A percentile compares a stretch with the other conserved stretches of the same genome.
These are phyloP conservation scores for Corvus cornix DNA, from an alignment of 2,113 vertebrate species.

Conservation along the genomic window DNA sequence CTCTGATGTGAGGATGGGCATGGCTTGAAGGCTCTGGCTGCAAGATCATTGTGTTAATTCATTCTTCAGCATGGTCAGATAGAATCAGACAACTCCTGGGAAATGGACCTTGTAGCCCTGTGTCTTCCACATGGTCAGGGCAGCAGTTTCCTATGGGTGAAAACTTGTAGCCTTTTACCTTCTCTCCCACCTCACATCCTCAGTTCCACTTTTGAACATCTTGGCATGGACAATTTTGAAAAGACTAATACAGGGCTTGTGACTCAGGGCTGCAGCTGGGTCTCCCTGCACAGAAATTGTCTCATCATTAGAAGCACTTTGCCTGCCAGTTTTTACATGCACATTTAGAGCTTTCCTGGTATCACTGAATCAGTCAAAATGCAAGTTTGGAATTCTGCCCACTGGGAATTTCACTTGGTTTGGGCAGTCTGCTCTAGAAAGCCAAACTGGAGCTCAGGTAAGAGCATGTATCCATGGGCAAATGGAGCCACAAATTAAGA, in stretches of 20 bases:
- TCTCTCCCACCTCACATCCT: not conserved
- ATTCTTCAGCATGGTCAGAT: not conserved
- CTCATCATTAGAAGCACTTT: conserved; percentile 40
- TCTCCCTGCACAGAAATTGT: conserved; percentile 26
- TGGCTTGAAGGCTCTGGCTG: not conserved
- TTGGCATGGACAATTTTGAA: conserved; percentile 12
- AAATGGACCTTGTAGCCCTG: not conserved
- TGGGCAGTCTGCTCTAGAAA: not conserved
- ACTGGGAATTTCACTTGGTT: conserved; percentile 17
- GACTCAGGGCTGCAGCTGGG: conserved; percentile 23
- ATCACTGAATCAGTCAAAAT: conserved; percentile 69
- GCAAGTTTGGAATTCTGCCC: conserved; percentile 60
- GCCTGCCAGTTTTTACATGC: conserved; percentile 56
- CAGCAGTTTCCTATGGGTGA: not conserved
- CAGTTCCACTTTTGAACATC: not conserved
- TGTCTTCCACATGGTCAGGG: not conserved
- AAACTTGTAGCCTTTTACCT: not conserved
- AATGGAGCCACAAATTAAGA: not conserved
- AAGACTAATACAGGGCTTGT: not conserved
- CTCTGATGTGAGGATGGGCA: not conserved
- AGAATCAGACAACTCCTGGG: not conserved
- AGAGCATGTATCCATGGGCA: not conserved
- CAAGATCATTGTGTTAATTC: not conserved
- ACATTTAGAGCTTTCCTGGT: conserved; percentile 63
- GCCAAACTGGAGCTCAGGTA: conserved; percentile 4